Evolutionary conservation across 2,113 vertebrate species (phyloP).

Genomic region (Varanus salvator): DNA sequence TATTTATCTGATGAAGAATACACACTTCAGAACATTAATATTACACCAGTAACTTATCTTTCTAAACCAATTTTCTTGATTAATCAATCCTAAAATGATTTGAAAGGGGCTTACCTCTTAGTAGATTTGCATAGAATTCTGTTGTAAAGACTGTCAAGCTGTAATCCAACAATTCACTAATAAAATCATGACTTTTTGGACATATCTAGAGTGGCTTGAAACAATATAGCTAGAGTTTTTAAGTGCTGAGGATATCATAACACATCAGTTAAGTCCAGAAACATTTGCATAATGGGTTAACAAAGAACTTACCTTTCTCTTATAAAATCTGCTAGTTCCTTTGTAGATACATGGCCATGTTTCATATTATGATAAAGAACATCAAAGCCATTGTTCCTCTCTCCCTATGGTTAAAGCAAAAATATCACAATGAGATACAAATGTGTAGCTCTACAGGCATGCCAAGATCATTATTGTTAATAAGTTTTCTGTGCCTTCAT

Average conservation of each 20-base stretch:
- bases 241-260: not conserved
- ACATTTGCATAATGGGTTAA: constrained; percentile 24
- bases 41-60: not conserved
- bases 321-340: constrained; percentile 97
- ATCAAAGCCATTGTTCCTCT: constrained; percentile 97
- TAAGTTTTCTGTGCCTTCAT: not conserved
- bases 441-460: not conserved
- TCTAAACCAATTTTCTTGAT: not conserved
- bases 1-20: not conserved
- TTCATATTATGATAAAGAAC: constrained; percentile 99
- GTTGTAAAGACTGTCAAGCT: not conserved
- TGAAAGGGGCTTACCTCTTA: not conserved
- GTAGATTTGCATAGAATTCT: not conserved
- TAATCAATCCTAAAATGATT: not conserved
- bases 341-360: constrained; percentile 95
- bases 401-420: constrained; percentile 83
- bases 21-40: not conserved
- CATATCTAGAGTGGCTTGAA: not conserved
- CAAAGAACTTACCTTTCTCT: constrained; percentile 89
- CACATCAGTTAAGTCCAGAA: constrained; percentile 28
- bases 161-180: not conserved
- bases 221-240: not conserved
- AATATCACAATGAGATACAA: constrained; percentile 26
- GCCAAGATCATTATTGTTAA: not conserved
- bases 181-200: not conserved